A percentile compares a stretch with the other conserved stretches of the same genome.
Evolutionary conservation across 64 coral and sea anemone genomes (phyloP).

Genomic region (Pocillopora damicornis): DNA sequence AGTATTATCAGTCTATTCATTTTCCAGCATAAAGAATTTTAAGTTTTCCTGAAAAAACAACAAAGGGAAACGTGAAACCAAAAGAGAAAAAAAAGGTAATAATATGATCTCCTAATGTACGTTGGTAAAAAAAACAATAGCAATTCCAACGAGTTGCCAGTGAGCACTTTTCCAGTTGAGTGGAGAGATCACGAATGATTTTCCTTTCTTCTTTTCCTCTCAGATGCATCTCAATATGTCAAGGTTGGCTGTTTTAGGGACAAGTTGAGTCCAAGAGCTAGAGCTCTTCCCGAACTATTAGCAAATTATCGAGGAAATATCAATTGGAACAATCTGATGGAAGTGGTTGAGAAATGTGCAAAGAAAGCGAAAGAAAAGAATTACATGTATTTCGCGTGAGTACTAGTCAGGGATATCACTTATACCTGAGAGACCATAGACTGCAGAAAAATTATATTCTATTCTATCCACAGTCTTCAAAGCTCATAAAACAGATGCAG

Average conservation of each 20-base stretch:
- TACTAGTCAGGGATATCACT: background rate
- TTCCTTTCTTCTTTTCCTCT: background rate
- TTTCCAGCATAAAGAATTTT: too few relatives aligned
- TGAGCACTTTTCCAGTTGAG: too few relatives aligned
- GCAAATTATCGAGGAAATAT: slow-evolving; percentile 38
- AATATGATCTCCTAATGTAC: too few relatives aligned
- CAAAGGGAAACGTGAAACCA: too few relatives aligned
- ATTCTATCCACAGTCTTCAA: too few relatives aligned
- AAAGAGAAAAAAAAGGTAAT: too few relatives aligned
- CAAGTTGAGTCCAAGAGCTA: background rate
- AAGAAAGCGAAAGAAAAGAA: slow-evolving; percentile 31
- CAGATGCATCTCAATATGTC: slow-evolving; percentile 13
- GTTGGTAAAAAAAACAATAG: too few relatives aligned
- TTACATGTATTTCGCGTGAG: slow-evolving; percentile 4
- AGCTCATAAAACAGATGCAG: too few relatives aligned
- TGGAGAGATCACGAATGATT: too few relatives aligned
- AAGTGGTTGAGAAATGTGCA: slow-evolving; percentile 40
- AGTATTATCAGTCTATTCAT: too few relatives aligned
- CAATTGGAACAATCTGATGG: slow-evolving; percentile 36
- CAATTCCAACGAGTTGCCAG: too few relatives aligned
- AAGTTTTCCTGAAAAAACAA: too few relatives aligned
- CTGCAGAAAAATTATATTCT: background rate
- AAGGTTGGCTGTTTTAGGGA: slow-evolving; percentile 56
- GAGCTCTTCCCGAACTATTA: slow-evolving; percentile 55
- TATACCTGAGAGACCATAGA: background rate